Evolutionary conservation across 2,113 vertebrate genomes (phyloP).

Genomic region (Candoia aspera): DNA sequence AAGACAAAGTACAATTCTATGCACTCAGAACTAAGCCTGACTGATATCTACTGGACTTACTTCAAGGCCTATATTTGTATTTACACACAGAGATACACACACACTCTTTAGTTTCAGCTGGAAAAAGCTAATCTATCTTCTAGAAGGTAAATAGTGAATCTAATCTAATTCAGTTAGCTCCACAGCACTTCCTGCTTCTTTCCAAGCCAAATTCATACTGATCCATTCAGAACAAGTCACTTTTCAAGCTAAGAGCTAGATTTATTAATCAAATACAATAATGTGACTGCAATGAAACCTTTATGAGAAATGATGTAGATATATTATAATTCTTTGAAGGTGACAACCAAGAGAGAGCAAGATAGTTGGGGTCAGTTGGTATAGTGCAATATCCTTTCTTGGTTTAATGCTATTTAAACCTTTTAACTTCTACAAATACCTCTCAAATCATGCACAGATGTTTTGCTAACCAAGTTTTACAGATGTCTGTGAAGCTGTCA

Average conservation of each 20-base stretch:
- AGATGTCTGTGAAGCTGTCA: background rate
- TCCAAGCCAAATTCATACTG: background rate
- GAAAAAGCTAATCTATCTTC: background rate
- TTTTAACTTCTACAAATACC: background rate
- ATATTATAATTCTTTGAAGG: background rate
- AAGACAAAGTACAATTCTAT: background rate
- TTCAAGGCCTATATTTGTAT: background rate
- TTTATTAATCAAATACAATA: background rate
- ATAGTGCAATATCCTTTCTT: conserved; percentile 4
- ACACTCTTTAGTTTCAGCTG: background rate
- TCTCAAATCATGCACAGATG: background rate
- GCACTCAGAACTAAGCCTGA: background rate
- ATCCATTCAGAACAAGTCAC: fast-evolving
- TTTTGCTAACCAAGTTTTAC: conserved; percentile 19
- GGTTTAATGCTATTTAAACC: background rate
- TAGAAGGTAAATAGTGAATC: background rate
- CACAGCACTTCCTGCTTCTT: background rate
- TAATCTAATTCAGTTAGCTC: background rate
- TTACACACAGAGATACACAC: background rate
- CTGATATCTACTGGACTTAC: background rate
- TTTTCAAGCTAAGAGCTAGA: background rate
- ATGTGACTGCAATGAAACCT: background rate
- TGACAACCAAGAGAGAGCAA: background rate
- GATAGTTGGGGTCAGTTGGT: conserved; percentile 26
- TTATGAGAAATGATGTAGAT: background rate